A percentile compares a stretch with the other conserved stretches of the same genome.
Evolutionary conservation across 2,113 vertebrate genomes (phyloP).

Genomic region (Phrynocephalus versicolor): DNA sequence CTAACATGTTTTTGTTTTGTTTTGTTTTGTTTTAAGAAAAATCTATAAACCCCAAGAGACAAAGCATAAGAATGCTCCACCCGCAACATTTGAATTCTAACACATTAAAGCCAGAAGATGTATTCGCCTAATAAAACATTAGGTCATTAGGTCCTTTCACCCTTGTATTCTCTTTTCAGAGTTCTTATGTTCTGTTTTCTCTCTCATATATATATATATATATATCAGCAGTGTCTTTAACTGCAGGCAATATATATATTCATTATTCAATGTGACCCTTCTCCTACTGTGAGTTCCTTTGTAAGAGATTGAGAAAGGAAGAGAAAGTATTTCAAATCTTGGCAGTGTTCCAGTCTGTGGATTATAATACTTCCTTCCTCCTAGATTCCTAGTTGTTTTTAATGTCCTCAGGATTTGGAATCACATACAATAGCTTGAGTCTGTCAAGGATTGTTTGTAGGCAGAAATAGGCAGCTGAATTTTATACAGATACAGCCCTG

Average conservation of each 20-base stretch:
- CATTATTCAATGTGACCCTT: slow-evolving; percentile 55
- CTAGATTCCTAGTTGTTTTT: slow-evolving; percentile 28
- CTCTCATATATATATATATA: slow-evolving; percentile 46
- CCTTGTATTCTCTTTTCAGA: slow-evolving; percentile 38
- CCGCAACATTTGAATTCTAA: neutral
- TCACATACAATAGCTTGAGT: slow-evolving; percentile 22
- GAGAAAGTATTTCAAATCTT: slow-evolving; percentile 48
- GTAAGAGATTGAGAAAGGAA: slow-evolving; percentile 38
- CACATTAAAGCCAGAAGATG: neutral
- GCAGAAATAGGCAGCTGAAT: neutral
- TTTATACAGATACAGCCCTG: neutral
- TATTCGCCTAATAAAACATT: slow-evolving; percentile 15
- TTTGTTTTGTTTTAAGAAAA: neutral
- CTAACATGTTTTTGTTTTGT: slow-evolving; percentile 11
- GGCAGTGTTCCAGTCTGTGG: slow-evolving; percentile 43
- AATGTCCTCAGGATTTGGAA: slow-evolving; percentile 18
- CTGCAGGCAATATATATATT: too few relatives aligned
- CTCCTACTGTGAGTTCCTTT: slow-evolving; percentile 27
- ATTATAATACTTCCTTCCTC: slow-evolving; percentile 41
- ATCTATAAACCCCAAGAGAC: neutral
- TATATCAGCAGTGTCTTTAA: too few relatives aligned
- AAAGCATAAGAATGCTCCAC: neutral
- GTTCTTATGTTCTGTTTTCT: slow-evolving; percentile 46
- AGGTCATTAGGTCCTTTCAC: slow-evolving; percentile 35
- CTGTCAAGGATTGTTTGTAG: slow-evolving; percentile 11